Evolutionary conservation across 2,113 vertebrate species (phyloP).

Genomic region (Poeciliopsis turrubarensis): DNA sequence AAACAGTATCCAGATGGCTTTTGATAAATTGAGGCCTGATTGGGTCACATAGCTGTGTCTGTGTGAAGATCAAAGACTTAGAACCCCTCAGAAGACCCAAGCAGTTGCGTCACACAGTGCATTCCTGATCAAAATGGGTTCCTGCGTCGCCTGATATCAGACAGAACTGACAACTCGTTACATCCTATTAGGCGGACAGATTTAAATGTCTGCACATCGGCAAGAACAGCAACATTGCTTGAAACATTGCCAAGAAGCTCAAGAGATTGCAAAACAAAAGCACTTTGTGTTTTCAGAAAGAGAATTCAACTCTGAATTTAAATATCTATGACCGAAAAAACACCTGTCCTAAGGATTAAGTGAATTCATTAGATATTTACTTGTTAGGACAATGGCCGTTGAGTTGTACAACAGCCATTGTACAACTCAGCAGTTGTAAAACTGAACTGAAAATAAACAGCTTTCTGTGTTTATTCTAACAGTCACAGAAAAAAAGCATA

Average conservation of each 20-base stretch:
- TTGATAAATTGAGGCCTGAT: not conserved
- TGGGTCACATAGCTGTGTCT: not conserved
- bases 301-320: too few species aligned
- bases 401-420: too few species aligned
- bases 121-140: constrained; percentile 1
- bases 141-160: not conserved
- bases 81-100: not conserved
- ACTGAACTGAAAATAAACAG: too few species aligned
- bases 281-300: not conserved
- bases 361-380: not conserved
- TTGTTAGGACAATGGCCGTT: not conserved
- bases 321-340: not conserved
- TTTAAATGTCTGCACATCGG: not conserved
- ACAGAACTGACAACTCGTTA: constrained; percentile 3
- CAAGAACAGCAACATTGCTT: not conserved
- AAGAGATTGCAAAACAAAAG: too few species aligned
- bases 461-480: too few species aligned
- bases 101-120: not conserved
- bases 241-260: not conserved
- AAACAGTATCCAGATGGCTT: constrained; percentile 8
- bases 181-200: not conserved
- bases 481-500: too few species aligned
- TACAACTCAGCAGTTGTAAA: too few species aligned
- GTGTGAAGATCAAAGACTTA: constrained; percentile 9
- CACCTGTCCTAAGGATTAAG: not conserved